These are phyloP conservation scores for Toxonevra muliebris DNA, from an alignment of 2,888 invertebrate genomes.

Conservation along the genomic window DNA sequence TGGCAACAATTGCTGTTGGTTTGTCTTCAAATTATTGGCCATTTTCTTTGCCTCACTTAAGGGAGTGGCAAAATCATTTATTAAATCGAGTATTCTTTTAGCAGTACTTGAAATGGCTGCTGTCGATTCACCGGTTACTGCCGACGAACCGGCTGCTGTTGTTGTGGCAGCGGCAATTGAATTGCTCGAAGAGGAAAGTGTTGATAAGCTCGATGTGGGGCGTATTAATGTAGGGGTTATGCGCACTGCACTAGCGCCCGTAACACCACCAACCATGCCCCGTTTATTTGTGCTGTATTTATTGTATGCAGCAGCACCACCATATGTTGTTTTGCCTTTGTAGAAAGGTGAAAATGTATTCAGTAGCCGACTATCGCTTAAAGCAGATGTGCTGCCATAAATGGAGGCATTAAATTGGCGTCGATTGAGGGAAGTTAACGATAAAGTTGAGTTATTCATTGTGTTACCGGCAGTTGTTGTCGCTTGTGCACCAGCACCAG, in stretches of 20 bases:
- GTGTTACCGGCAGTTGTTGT: slow-evolving; percentile 45
- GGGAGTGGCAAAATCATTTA: slow-evolving; percentile 85
- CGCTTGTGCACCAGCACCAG: slow-evolving; percentile 37
- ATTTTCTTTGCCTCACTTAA: slow-evolving; percentile 81
- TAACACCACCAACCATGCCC: slow-evolving; percentile 24
- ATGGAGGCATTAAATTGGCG: slow-evolving; percentile 63
- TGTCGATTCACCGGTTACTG: slow-evolving; percentile 19
- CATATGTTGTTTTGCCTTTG: slow-evolving; percentile 77
- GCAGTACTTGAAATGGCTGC: slow-evolving; percentile 70
- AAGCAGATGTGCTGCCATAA: slow-evolving; percentile 63
- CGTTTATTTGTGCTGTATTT: slow-evolving; percentile 45
- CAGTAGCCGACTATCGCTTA: slow-evolving; percentile 62
- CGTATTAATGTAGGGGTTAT: slow-evolving; percentile 55
- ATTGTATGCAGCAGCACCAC: slow-evolving; percentile 75
- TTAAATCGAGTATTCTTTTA: slow-evolving; percentile 78
- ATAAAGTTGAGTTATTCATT: slow-evolving; percentile 62
- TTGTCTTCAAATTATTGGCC: slow-evolving; percentile 65
- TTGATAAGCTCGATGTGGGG: slow-evolving; percentile 56
- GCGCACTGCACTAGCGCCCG: slow-evolving; percentile 43
- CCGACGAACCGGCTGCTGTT: slow-evolving; percentile 6
- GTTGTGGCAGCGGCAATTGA: slow-evolving; percentile 37
- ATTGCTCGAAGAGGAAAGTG: slow-evolving; percentile 51
- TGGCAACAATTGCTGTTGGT: slow-evolving; percentile 38
- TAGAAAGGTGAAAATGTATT: slow-evolving; percentile 75
- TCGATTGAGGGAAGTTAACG: slow-evolving; percentile 58